A percentile compares a stretch with the other conserved stretches of the same genome.
phyloP scores from a whole-genome alignment of 1,140 invertebrate genomes.

The Oedothorax gibbosus region DNA sequence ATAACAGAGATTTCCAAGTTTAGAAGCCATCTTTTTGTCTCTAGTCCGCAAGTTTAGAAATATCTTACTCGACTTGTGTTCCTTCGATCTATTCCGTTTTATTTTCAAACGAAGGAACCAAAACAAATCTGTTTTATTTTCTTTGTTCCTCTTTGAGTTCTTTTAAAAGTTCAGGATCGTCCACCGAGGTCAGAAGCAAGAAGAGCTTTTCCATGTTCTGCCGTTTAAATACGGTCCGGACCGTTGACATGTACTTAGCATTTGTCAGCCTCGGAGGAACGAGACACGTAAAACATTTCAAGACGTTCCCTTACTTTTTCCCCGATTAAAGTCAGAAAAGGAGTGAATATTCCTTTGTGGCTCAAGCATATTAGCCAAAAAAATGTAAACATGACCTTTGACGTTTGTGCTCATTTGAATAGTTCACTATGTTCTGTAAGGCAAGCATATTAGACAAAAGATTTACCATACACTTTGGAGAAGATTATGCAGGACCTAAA shows the following conservation, averaged over 20 bases:
- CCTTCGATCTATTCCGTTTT: conserved; percentile 1
- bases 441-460: no score
- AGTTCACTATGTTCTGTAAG: no score
- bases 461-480: no score
- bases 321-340: not conserved
- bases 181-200: conserved; percentile 11
- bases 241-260: conserved; percentile 39
- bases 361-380: no score
- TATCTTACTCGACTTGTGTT: conserved; percentile 28
- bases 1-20: conserved; percentile 6
- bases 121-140: conserved; percentile 9
- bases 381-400: no score
- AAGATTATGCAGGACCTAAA: no score
- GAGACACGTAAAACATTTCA: conserved; percentile 29
- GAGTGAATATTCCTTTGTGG: not conserved
- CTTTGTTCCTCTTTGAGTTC: no score
- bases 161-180: conserved; percentile 1
- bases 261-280: conserved; percentile 24
- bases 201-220: conserved; percentile 40
- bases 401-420: no score
- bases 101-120: conserved; percentile 1
- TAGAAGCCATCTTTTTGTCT: conserved; percentile 12
- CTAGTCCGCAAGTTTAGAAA: not conserved
- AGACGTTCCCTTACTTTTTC: conserved; percentile 7
- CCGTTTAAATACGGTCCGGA: conserved; percentile 19